phyloP scores from a whole-genome alignment of 2,797 vertebrate genomes.

The Melopsittacus undulatus region DNA sequence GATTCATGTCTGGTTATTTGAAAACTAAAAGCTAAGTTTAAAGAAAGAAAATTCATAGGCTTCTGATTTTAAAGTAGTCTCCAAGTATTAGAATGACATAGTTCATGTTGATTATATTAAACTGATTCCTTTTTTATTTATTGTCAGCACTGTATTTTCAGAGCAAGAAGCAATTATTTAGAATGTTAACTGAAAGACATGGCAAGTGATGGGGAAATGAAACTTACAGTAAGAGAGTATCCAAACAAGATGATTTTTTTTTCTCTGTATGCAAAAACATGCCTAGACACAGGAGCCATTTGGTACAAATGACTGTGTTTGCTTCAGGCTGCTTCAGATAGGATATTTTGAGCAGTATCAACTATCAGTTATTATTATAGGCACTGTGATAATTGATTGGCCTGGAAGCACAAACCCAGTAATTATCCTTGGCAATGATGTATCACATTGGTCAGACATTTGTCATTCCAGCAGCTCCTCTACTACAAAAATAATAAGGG shows the following conservation, averaged over 20 bases:
- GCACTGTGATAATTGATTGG: neutral
- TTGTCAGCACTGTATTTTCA: conserved; percentile 9
- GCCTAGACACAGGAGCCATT: neutral
- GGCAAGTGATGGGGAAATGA: neutral
- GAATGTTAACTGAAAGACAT: neutral
- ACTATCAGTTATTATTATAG: neutral
- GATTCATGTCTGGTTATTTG: neutral
- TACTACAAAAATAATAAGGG: neutral
- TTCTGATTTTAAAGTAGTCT: conserved; percentile 9
- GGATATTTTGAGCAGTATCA: neutral
- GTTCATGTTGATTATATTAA: neutral
- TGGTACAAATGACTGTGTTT: neutral
- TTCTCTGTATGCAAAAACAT: neutral
- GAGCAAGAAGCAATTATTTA: neutral
- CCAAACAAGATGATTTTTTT: neutral
- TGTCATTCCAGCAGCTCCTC: neutral
- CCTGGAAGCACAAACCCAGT: neutral
- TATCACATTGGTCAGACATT: neutral
- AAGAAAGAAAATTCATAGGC: neutral
- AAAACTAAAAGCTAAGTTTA: neutral
- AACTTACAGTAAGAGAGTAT: neutral
- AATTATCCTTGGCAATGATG: neutral
- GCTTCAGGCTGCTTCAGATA: neutral
- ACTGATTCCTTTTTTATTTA: neutral
- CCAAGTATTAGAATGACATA: neutral